Base-by-base conservation (phyloP, 1,140 invertebrate genomes). In the Lordiphosa stackelbergi region DNA sequence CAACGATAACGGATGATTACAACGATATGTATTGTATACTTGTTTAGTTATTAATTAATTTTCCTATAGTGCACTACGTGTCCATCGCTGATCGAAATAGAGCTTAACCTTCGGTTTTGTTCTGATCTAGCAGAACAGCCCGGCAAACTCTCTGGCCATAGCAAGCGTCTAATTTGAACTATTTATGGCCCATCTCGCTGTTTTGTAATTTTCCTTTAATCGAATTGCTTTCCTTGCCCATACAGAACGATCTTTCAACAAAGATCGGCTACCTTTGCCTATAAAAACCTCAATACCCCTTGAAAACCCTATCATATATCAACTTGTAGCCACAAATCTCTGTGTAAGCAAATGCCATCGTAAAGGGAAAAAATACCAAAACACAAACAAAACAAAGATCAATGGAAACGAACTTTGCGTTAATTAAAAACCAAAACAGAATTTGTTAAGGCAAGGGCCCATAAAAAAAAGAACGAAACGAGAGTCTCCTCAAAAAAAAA, bases 361-460 rank as follows among this genome's bases (percentile, higher is more conserved):
- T 75, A 75, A 75, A 75, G 71, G 49, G 54, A 75, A 71, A 75
- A 58, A 42, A 19, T 19, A 9, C 54, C 42, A 52, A 58, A 73
- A 73, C 54, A 65, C 59, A 69, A 59, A 45, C 37, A 24, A 42
- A 28, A 49, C 41, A 35, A 43, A 75, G 62, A 75, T 75, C 73
- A 70, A 75, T 75, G 73, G 54, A 71, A 56, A 40, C 42, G 42
- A 34, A 34, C 28, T 45, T 42, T 51, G 47, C 69, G 53, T 75
- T 75, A 75, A 75, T 75, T 75, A 77, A 75, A 75, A 75, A 66
- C 40, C 66, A 71, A 71, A 71, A 71, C 64, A 63, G 34, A 58
- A 63, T 63, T 70, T 66, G 45, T 61, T 75, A 55, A 64, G 48
- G 73, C 54, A 35, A 43, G 40, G 42, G 28, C 49, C 49, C 62